Conservation (phyloP, 2,113 vertebrate genomes). For the Ascaphus truei region DNA sequence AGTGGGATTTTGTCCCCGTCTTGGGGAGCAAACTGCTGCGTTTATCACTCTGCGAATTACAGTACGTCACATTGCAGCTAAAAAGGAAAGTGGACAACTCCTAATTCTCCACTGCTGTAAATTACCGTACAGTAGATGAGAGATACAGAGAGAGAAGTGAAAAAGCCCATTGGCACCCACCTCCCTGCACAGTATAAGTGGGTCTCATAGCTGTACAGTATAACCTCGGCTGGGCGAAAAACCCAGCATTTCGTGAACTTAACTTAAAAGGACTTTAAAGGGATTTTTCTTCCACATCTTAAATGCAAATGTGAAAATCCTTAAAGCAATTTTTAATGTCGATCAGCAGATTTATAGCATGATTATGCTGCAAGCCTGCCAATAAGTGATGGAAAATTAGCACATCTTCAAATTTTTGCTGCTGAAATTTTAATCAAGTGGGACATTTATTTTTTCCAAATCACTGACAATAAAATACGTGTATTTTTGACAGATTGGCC, state of each 20-base stretch:
- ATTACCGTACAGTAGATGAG: too few species aligned
- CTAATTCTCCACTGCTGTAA: too few species aligned
- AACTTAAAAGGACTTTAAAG: too few species aligned
- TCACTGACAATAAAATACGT: not conserved
- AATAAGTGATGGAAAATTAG: slow-evolving; percentile 19
- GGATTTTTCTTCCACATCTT: not conserved
- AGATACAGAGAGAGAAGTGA: too few species aligned
- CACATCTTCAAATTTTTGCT: slow-evolving; percentile 11
- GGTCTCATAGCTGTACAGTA: not conserved
- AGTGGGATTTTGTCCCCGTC: too few species aligned
- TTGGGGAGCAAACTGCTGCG: too few species aligned
- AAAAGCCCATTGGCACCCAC: too few species aligned
- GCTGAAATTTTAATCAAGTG: slow-evolving; percentile 20
- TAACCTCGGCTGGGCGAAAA: not conserved
- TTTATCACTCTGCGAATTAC: too few species aligned
- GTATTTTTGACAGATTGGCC: not conserved
- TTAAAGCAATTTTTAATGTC: slow-evolving; percentile 21
- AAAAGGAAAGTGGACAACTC: too few species aligned
- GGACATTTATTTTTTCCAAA: not conserved
- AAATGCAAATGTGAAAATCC: slow-evolving; percentile 8
- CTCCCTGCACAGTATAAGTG: not conserved
- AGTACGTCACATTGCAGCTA: too few species aligned
- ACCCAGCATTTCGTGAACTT: too few species aligned
- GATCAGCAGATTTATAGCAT: slow-evolving; percentile 14
- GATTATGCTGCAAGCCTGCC: slow-evolving; percentile 12